Base-by-base conservation (phyloP, 2,797 vertebrate genomes). In the Austrolebias charrua region DNA sequence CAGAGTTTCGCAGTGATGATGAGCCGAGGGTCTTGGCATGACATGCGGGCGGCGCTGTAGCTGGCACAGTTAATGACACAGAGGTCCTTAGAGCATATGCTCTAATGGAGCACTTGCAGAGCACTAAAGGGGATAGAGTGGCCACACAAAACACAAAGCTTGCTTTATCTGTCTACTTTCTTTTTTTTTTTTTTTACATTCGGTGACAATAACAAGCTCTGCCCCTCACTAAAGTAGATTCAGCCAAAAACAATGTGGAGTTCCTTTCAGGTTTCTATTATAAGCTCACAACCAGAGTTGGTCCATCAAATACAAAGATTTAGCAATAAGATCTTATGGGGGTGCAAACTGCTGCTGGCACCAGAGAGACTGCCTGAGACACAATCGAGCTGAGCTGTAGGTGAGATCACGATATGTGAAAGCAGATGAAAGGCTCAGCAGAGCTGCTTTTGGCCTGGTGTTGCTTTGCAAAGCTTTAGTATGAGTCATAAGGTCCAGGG, bases 391-490 rank as follows among this genome's bases (percentile, higher is more conserved):
- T 44, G 60, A 78, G 77, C 73, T 71, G 64, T 51, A 68, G 67
- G 71, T 72, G 73, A 80, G 77, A 80, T 81, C 66, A 73, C 71
- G 79, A 75, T 35, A 79, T 71, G 66, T 76, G 20, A 59, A 57
- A 69, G 59, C 53, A 73, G 78, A 82, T 86, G 78, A 79, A 81
- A 79, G 74, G 76, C 74, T 84, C 71, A 69, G 73, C 33, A 5
- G 46, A 47, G 54, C 65, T 52, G 59, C 40, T 45, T 55, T 52
- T 63, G 19, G 45, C 66, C 51, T 44, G 29, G 51, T 35, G 65
- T 60, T 5, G 29, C 63, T 60, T 71, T 56, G 49, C 45, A 47
- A 78, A 62, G 75, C 63, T 59, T 73, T 75, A 55, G 33, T 57
- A 4, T 53, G 60, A 69, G 67, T 73, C 78, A 70, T 13, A 51